A percentile compares a stretch with the other conserved stretches of the same genome.
Evolutionary conservation across 1,140 invertebrate genomes (phyloP).

Genomic region (Stratiolaelaps scimitus): DNA sequence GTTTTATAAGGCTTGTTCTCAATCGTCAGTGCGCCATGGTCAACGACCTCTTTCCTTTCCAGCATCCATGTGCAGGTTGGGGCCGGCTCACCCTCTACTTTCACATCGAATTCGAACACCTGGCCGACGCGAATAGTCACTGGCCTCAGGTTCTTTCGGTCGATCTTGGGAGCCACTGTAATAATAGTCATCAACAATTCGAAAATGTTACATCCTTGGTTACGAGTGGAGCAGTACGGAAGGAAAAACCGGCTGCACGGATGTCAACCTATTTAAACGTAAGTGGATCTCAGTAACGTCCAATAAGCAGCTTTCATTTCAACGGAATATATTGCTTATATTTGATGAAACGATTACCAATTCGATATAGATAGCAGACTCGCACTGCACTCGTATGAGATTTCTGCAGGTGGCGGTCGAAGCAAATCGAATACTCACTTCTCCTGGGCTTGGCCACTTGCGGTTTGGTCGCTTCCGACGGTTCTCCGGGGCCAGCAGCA

Average conservation of each 20-base stretch:
- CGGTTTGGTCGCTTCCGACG: constrained; percentile 56
- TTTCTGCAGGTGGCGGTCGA: not conserved
- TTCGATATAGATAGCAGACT: not conserved
- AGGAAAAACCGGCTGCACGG: no score
- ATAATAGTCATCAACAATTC: constrained; percentile 34
- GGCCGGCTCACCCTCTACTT: constrained; percentile 40
- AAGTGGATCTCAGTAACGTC: no score
- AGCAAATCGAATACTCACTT: constrained; percentile 47
- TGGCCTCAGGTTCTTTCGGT: constrained; percentile 72
- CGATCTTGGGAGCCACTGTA: constrained; percentile 82
- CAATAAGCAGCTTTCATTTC: no score
- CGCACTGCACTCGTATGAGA: not conserved
- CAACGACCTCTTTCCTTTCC: constrained; percentile 35
- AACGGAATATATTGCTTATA: no score
- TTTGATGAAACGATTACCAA: not conserved
- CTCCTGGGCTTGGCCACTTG: constrained; percentile 70
- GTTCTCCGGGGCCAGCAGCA: constrained; percentile 55
- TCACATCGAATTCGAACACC: constrained; percentile 40
- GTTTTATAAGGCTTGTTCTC: constrained; percentile 43
- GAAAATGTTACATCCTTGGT: no score
- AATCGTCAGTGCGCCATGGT: constrained; percentile 33
- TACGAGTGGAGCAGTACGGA: no score
- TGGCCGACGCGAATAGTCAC: constrained; percentile 56
- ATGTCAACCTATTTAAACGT: no score
- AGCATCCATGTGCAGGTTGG: constrained; percentile 39